Percentiles rank a stretch among this genome's conserved stretches.
Evolutionary conservation across 64 coral and sea anemone genomes (phyloP).

Genomic region (Montipora efflorescens): DNA sequence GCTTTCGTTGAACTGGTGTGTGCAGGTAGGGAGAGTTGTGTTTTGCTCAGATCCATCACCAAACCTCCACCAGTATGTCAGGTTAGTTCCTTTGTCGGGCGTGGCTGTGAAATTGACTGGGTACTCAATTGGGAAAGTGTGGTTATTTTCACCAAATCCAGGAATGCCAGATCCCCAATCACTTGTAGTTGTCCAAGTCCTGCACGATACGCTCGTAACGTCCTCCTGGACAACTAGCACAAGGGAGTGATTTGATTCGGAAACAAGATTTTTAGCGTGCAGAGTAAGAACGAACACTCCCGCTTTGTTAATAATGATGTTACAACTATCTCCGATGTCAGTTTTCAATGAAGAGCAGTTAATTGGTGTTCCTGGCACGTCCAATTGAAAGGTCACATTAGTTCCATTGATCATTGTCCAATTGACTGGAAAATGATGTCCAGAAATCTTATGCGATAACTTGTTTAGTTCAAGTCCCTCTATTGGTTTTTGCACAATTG

Average conservation of each 20-base stretch:
- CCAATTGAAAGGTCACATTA: slow-evolving; percentile 71
- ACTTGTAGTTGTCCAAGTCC: slow-evolving; percentile 55
- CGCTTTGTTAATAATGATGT: neutral
- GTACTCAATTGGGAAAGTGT: slow-evolving; percentile 76
- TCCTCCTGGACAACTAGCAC: slow-evolving; percentile 58
- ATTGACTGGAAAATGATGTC: neutral
- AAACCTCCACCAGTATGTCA: slow-evolving; percentile 59
- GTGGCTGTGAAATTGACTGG: slow-evolving; percentile 64
- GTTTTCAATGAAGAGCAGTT: slow-evolving; percentile 37
- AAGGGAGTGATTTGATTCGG: neutral
- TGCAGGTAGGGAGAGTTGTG: neutral
- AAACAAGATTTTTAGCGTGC: slow-evolving; percentile 74
- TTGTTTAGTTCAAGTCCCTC: slow-evolving; percentile 9
- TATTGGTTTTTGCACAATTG: slow-evolving; percentile 68
- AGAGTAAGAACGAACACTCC: slow-evolving; percentile 32
- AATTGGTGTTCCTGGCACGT: neutral
- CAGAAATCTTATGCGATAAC: slow-evolving; percentile 42
- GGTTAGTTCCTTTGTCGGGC: slow-evolving; percentile 64
- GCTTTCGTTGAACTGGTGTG: slow-evolving; percentile 40
- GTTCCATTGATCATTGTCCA: slow-evolving; percentile 79
- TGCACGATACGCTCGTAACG: slow-evolving; percentile 34
- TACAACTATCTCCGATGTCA: slow-evolving; percentile 7
- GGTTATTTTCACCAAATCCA: slow-evolving; percentile 14
- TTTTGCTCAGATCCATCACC: slow-evolving; percentile 22
- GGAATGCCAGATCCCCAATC: slow-evolving; percentile 55